Conservation (phyloP, 2,888 invertebrate species). For the Ceraclea dissimilis region DNA sequence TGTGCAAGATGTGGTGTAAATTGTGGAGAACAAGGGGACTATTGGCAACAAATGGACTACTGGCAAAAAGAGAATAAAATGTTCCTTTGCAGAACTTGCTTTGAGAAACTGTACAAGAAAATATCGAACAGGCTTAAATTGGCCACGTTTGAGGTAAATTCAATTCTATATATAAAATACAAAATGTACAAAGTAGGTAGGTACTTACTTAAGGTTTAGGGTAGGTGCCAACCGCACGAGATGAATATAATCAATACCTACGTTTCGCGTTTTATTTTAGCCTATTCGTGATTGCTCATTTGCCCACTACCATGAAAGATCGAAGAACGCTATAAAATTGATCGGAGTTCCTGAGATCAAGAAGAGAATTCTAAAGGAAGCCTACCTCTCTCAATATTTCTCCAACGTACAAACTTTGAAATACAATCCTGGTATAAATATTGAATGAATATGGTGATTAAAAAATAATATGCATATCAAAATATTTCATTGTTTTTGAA, state of each 20-base stretch:
- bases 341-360: constrained; percentile 44
- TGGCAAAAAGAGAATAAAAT: constrained; percentile 34
- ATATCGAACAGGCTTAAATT: neutral
- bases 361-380: constrained; percentile 44
- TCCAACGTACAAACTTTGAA: constrained; percentile 31
- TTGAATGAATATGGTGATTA: neutral
- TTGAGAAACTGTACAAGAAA: constrained; percentile 27
- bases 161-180: too few relatives aligned
- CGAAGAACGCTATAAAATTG: constrained; percentile 45
- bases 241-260: neutral
- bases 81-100: constrained; percentile 43
- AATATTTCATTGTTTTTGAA: too few relatives aligned
- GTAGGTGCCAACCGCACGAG: too few relatives aligned
- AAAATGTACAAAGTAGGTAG: too few relatives aligned
- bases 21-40: constrained; percentile 49
- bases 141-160: neutral
- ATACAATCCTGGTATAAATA: constrained; percentile 4
- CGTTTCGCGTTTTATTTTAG: constrained; percentile 29
- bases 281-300: constrained; percentile 47
- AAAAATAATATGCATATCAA: neutral
- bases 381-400: constrained; percentile 43
- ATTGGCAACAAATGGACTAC: constrained; percentile 45
- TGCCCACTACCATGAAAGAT: constrained; percentile 45
- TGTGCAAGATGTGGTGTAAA: constrained; percentile 42
- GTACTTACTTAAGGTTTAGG: too few relatives aligned